Evolutionary conservation across 2,888 invertebrate genomes (phyloP), one percentile per base, ranked within the genome.

Genomic region (Odontomyia ornata): DNA sequence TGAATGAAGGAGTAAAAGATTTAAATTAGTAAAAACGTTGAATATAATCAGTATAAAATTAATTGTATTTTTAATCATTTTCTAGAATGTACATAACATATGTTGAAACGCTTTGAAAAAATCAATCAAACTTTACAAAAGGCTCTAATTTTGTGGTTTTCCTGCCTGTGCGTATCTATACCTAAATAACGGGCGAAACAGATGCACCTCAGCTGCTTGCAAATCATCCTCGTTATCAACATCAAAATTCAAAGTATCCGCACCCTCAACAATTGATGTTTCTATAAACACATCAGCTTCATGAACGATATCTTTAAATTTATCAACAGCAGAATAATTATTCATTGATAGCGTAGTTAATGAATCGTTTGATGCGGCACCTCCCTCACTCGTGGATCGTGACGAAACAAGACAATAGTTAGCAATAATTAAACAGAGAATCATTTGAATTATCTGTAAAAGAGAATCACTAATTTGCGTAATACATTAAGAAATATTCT

Each of bases 171-270:
- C 62, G 62, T 13, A 30, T 43, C 30, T 43, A 64, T 64, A 64
- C n/a, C 64, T 23, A 30, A 75, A 75, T 3, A 75, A 25, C 3
- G 75, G 75, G 3, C 75, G 75, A 47, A 75, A 75, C 5, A 75
- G 11, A 47, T 75, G 30, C 1, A 75, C 47, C 56, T 76, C 76
- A 15, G 76, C 76, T 13, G 36, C 69, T 60, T 76, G 28, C 27
- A 76, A 67, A 52, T 76, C 76, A 46, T 46, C 47, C 1, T 69
- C 69, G 23, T 18, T 23, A 7, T 60, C 60, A 11, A 23, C 25
- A 15, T 46, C 25, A 1, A 69, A 25, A 15, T 46, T 23, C 21
- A 25, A 23, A 46, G 23, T 23, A 13, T 46, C 23, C 30, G 27
- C 28, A 25, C 25, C 27, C 13, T 46, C 47, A 1, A 9, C 69